These are phyloP conservation scores for Chelon labrosus DNA, from an alignment of 2,797 vertebrate species.

Conservation along the genomic window DNA sequence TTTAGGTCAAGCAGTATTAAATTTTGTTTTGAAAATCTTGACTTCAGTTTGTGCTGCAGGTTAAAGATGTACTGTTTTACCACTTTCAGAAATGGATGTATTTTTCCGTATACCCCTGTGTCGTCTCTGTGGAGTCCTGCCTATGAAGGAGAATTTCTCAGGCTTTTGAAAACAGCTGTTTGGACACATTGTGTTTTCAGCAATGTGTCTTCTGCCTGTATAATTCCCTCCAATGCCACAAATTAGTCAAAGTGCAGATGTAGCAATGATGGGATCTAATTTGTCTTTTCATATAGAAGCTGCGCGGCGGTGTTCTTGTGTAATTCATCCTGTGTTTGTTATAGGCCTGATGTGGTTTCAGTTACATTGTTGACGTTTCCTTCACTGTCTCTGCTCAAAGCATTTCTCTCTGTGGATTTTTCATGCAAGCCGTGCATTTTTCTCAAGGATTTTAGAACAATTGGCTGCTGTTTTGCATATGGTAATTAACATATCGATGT, in stretches of 20 bases:
- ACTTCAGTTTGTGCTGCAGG: neutral
- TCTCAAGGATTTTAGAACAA: conserved; percentile 9
- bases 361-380: neutral
- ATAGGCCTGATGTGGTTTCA: conserved; percentile 5
- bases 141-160: conserved; percentile 2
- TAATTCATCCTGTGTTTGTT: conserved; percentile 10
- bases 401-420: conserved; percentile 31
- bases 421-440: neutral
- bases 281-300: conserved; percentile 16
- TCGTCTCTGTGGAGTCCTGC: neutral
- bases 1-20: neutral
- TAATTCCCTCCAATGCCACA: conserved; percentile 26
- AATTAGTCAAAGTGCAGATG: conserved; percentile 42
- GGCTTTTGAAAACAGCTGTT: conserved; percentile 1
- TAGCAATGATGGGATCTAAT: conserved; percentile 18
- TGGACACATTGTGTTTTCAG: conserved; percentile 1
- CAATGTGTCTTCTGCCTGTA: neutral
- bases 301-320: neutral
- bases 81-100: neutral
- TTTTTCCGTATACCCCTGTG: no score
- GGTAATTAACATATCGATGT: conserved; percentile 29
- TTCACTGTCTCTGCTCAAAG: conserved; percentile 35
- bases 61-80: neutral
- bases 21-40: neutral
- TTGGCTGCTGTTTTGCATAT: conserved; percentile 34